Evolutionary conservation across 2,797 vertebrate genomes (phyloP), one percentile per base, ranked within the genome.

Genomic region (Discoglossus pictus): DNA sequence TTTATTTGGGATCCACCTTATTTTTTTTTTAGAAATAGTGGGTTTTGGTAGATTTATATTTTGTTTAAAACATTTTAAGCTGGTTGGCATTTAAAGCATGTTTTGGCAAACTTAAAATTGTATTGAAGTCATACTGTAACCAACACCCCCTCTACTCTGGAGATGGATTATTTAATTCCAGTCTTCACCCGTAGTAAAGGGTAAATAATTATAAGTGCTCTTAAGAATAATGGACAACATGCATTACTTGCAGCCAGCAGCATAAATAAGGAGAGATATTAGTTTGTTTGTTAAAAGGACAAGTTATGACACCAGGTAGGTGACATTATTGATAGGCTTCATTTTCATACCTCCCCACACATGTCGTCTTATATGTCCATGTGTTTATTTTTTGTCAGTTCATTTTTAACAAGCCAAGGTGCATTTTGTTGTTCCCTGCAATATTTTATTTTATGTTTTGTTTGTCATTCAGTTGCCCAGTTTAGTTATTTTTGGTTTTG

Each of bases 291-390:
- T 90, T 89, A 79, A 82, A n/a, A 84, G 87, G 84, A 83, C 84
- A 83, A 77, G 82, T 79, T 84, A 82, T 79, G 86, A 76, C 62
- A 72, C n/a, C 93, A 97, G 94, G 94, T 98, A 98, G 93, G 94
- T 97, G 89, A 86, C 74, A 78, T 78, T 88, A 83, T 80, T 83
- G 86, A 84, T 70, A 90, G 87, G 76, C 84, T 84, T 91, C 78
- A 80, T 87, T 87, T 85, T 80, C 86, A 84, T 82, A 38, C 84
- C 80, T 82, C 85, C 84, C 85, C 84, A 84, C 79, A 81, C 83
- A 89, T 88, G 80, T 82, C 87, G 90, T 88, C 86, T 82, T 75
- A 76, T 67, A 73, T 62, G 77, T 83, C 84, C 75, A 81, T 89
- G 80, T 78, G 42, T 80, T 91, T 88, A 88, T 86, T 83, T 85